Evolutionary conservation across 2,888 invertebrate genomes (phyloP).

Genomic region (Hipparchia sbordonii): DNA sequence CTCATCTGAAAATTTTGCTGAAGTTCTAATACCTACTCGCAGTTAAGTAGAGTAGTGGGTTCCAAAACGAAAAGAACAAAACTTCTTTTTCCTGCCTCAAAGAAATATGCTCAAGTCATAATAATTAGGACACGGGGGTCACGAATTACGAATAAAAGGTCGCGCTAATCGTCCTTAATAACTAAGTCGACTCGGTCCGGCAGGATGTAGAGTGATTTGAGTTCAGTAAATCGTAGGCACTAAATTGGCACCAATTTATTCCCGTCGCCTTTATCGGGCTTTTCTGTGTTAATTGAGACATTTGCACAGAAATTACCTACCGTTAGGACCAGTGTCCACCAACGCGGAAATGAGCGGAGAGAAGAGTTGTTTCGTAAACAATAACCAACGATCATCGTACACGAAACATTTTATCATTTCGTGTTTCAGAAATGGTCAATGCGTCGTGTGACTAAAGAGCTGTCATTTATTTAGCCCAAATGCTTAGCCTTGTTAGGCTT

Average conservation of each 20-base stretch:
- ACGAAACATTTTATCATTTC: too few relatives aligned
- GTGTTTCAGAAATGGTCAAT: too few relatives aligned
- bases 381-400: too few relatives aligned
- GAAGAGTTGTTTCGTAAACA: too few relatives aligned
- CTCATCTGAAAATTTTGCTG: too few relatives aligned
- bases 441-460: too few relatives aligned
- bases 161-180: conserved; percentile 45
- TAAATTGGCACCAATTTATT: conserved; percentile 68
- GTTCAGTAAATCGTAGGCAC: conserved; percentile 60
- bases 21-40: too few relatives aligned
- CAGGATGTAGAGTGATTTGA: conserved; percentile 48
- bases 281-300: conserved; percentile 72
- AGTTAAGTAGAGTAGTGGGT: not conserved
- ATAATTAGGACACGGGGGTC: conserved; percentile 37
- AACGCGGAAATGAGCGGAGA: too few relatives aligned
- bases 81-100: conserved; percentile 30
- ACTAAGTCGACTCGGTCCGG: conserved; percentile 38
- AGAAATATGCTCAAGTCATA: conserved; percentile 32
- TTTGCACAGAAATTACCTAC: conserved; percentile 67
- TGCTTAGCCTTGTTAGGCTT: too few relatives aligned
- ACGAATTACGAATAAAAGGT: conserved; percentile 42
- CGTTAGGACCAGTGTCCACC: conserved; percentile 31
- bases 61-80: conserved; percentile 23
- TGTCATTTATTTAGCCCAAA: too few relatives aligned
- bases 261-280: conserved; percentile 65